These are phyloP conservation scores for Anthrax anthrax DNA, from an alignment of 2,888 invertebrate species.

Conservation along the genomic window DNA sequence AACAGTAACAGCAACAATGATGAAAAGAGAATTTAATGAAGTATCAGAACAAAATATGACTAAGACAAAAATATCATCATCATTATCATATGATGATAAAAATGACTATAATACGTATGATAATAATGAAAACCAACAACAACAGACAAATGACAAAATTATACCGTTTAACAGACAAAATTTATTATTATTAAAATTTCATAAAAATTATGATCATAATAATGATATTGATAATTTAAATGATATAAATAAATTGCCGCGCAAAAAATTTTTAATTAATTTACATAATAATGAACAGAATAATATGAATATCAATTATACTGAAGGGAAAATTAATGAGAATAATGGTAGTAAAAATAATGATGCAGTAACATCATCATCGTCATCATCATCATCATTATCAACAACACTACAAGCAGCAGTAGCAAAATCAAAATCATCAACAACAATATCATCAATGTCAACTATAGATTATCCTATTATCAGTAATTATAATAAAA, in stretches of 20 bases:
- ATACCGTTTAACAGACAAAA: background rate
- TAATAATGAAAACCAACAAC: background rate
- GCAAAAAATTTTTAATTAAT: constrained; percentile 9
- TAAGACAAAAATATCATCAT: background rate
- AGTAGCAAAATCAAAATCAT: background rate
- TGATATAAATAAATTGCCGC: constrained; percentile 1
- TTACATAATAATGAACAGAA: constrained; percentile 10
- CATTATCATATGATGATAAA: no score
- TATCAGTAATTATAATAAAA: background rate
- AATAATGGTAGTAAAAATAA: no score
- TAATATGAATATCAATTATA: constrained; percentile 6
- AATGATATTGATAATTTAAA: background rate
- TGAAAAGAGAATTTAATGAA: background rate
- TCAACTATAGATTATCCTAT: no score
- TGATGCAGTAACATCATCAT: no score
- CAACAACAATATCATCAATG: no score
- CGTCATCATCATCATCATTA: no score
- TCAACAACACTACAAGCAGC: background rate
- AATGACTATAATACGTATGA: background rate
- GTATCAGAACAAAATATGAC: constrained; percentile 1
- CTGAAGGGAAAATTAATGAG: no score
- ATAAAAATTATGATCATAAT: background rate
- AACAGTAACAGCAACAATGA: background rate
- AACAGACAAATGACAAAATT: background rate
- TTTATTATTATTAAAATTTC: background rate